Conservation (phyloP, 2,888 invertebrate species). For the Habroteleia sp. region DNA sequence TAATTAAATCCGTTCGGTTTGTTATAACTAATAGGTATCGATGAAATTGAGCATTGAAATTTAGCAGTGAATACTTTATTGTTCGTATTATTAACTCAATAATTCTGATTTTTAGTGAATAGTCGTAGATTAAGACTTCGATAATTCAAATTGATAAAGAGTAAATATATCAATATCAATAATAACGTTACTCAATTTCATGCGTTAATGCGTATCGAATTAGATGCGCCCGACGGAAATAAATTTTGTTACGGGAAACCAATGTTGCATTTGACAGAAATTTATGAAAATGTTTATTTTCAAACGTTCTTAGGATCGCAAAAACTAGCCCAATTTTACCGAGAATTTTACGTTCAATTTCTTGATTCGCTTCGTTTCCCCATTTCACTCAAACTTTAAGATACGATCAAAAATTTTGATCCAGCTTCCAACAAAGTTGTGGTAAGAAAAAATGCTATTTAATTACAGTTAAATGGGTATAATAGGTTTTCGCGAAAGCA, state of each 20-base stretch:
- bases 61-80: slow-evolving; percentile 25
- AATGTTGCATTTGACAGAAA: slow-evolving; percentile 32
- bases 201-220: slow-evolving; percentile 30
- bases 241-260: slow-evolving; percentile 16
- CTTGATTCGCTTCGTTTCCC: slow-evolving; percentile 4
- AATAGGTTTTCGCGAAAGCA: no score
- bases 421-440: background rate
- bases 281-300: slow-evolving; percentile 32
- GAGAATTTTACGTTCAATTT: background rate
- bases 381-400: background rate
- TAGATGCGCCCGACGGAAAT: slow-evolving; percentile 14
- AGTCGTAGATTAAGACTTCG: slow-evolving; percentile 14
- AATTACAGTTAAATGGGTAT: no score
- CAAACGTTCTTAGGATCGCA: background rate
- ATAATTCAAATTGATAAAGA: slow-evolving; percentile 3
- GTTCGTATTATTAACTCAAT: slow-evolving; percentile 26
- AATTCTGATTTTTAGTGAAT: slow-evolving; percentile 21
- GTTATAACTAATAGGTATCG: no score
- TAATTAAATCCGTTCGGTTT: no score
- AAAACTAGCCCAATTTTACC: slow-evolving; percentile 11
- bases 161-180: no score
- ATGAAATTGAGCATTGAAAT: background rate
- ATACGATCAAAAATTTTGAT: slow-evolving; percentile 2
- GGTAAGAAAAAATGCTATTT: slow-evolving; percentile 1
- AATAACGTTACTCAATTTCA: slow-evolving; percentile 41